A percentile compares a stretch with the other conserved stretches of the same genome.
Conservation (phyloP, 2,888 invertebrate species). For the Sphaerophoria rueppellii region DNA sequence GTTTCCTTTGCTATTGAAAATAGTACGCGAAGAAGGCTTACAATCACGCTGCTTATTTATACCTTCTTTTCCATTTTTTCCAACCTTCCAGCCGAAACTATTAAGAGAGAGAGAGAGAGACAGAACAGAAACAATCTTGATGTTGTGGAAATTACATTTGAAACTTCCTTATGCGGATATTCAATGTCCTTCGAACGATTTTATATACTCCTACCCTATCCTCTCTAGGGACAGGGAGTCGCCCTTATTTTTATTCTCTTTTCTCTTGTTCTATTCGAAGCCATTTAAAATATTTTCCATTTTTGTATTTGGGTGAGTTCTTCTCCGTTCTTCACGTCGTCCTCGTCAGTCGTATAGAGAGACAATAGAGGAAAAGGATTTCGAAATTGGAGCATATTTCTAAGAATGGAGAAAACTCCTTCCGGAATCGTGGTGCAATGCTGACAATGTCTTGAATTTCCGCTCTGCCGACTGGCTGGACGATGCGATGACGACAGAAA, state of each 20-base stretch:
- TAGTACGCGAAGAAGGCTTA: neutral
- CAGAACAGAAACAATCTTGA: neutral
- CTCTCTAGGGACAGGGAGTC: neutral
- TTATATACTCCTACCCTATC: too few species aligned
- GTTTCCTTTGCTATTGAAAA: neutral
- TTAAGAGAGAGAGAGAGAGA: too few species aligned
- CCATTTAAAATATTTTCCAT: slow-evolving; percentile 30
- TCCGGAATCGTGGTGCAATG: slow-evolving; percentile 52
- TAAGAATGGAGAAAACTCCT: neutral
- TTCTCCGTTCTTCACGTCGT: neutral
- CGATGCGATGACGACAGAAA: neutral
- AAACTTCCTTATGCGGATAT: slow-evolving; percentile 37
- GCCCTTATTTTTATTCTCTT: neutral
- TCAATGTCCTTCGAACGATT: slow-evolving; percentile 33
- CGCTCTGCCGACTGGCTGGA: slow-evolving; percentile 31
- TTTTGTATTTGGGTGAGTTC: slow-evolving; percentile 37
- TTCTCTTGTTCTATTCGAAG: neutral
- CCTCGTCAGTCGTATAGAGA: neutral
- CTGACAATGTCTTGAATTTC: slow-evolving; percentile 51
- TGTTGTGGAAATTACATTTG: slow-evolving; percentile 56
- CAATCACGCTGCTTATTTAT: neutral
- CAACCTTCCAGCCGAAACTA: neutral
- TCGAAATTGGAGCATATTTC: slow-evolving; percentile 47
- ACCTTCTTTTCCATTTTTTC: neutral
- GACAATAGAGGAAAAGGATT: slow-evolving; percentile 13